Base-by-base conservation (phyloP, 2,797 vertebrate genomes). In the Saxicola maurus region DNA sequence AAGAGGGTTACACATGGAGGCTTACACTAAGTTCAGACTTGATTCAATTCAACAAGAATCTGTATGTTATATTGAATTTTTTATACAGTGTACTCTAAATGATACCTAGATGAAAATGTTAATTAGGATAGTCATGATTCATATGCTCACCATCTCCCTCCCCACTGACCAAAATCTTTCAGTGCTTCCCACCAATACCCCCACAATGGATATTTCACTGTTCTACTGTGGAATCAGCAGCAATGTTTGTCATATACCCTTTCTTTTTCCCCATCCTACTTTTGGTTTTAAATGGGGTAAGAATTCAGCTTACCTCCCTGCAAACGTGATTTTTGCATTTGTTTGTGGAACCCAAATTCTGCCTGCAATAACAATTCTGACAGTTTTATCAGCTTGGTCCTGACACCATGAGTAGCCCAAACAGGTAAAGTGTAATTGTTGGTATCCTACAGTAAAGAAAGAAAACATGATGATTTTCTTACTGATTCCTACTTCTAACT, bases 361-460 rank as follows among this genome's bases (percentile, higher is more conserved):
- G 96, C 97, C 72, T 96, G 92, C 74, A 98, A 40, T 87, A 97
- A 96, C 71, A 98, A 96, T 80, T 98, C 98, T 33, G 97, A 96
- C 21, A 99, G 94, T 89, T 97, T 97, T 96, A 82, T 96, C 95
- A 98, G 93, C 92, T 98, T 98, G 59, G 94, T 96, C 94, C 98
- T 96, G 48, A 97, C 91, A 9, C 98, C 97, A 35, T 92, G 92
- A 46, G 97, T 98, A 93, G 97, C 98, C 98, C 98, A 98, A 86
- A 91, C 87, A 65, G 98, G 98, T 92, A 98, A 96, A 85, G 98
- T 97, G 94, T 98, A 97, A 94, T 98, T 98, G 96, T 98, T 98
- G 89, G 95, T 92, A 86, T 92, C 92, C 98, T 98, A 69, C 13
- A 83, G 72, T 35, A 82, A 92, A 92, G 37, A 90, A 86, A 92